Evolutionary conservation across 2,113 vertebrate genomes (phyloP).

Genomic region (Syngnathus floridae): DNA sequence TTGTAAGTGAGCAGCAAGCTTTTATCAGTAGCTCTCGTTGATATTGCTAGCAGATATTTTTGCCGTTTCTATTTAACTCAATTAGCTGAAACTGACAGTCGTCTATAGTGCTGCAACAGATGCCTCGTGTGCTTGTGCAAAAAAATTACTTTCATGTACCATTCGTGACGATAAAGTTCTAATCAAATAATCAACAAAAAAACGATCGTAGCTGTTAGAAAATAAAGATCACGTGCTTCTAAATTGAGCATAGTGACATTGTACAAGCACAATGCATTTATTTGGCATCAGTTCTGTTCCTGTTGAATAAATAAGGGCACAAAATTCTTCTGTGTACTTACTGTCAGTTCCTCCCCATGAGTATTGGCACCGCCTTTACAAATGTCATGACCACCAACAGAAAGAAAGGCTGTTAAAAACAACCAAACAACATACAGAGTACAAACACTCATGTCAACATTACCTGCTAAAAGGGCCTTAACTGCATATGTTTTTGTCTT

Average conservation of each 20-base stretch:
- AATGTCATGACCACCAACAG: neutral
- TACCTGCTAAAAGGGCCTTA: neutral
- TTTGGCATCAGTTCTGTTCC: neutral
- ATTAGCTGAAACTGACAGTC: conserved; percentile 7
- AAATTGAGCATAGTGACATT: neutral
- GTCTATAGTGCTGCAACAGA: neutral
- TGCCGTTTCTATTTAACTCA: conserved; percentile 20
- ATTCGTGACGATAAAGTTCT: neutral
- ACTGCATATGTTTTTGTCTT: neutral
- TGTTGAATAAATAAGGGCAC: neutral
- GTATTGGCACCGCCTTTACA: neutral
- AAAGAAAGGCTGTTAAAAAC: neutral
- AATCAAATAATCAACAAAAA: neutral
- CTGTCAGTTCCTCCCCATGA: neutral
- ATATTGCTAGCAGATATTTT: conserved; percentile 39
- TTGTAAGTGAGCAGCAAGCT: conserved; percentile 8
- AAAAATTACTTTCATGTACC: neutral
- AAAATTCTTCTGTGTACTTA: neutral
- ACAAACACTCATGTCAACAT: neutral
- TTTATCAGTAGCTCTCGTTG: conserved; percentile 27
- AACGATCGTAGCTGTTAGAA: neutral
- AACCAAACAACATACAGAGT: neutral
- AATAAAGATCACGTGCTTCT: neutral
- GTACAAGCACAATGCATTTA: no score
- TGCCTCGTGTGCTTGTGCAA: neutral